phyloP scores from a whole-genome alignment of 23 tunicate genomes.

The Styela plicata region DNA sequence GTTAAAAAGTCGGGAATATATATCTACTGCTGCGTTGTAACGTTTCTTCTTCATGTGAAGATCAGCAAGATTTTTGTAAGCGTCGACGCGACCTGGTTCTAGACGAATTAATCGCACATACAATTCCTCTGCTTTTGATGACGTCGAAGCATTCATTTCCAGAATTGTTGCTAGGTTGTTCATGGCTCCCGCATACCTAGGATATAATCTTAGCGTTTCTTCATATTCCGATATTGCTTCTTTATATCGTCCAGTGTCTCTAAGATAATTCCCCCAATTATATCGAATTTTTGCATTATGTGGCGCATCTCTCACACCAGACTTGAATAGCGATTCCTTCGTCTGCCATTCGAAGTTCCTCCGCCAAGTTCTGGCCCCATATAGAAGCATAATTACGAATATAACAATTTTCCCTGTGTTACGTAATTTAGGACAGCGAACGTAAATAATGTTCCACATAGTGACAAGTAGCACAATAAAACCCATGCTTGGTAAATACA shows the following conservation, averaged over 20 bases:
- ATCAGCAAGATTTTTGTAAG: slow-evolving; percentile 40
- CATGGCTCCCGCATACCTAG: slow-evolving; percentile 46
- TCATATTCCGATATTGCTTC: slow-evolving; percentile 47
- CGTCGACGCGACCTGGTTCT: slow-evolving; percentile 18
- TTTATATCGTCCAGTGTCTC: slow-evolving; percentile 23
- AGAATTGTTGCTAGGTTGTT: slow-evolving; percentile 63
- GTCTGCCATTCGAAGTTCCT: slow-evolving; percentile 12
- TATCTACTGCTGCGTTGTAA: slow-evolving; percentile 9
- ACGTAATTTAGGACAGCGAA: not conserved
- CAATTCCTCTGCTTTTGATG: slow-evolving; percentile 19
- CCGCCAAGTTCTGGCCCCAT: not conserved
- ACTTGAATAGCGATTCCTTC: slow-evolving; percentile 15
- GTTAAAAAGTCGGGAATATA: not conserved
- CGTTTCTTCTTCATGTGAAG: slow-evolving; percentile 7
- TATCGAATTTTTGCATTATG: slow-evolving; percentile 53
- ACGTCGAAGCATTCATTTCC: slow-evolving; percentile 32
- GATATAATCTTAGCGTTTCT: slow-evolving; percentile 37
- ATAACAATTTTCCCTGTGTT: not conserved
- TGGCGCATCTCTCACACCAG: slow-evolving; percentile 34
- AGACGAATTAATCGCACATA: slow-evolving; percentile 32
- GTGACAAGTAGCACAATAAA: slow-evolving; percentile 57
- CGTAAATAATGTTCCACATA: not conserved
- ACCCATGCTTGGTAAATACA: slow-evolving; percentile 89
- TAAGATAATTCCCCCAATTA: slow-evolving; percentile 52
- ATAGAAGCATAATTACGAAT: not conserved